These are phyloP conservation scores for Mycogona germanica DNA, from an alignment of 2,888 invertebrate species.

Conservation along the genomic window DNA sequence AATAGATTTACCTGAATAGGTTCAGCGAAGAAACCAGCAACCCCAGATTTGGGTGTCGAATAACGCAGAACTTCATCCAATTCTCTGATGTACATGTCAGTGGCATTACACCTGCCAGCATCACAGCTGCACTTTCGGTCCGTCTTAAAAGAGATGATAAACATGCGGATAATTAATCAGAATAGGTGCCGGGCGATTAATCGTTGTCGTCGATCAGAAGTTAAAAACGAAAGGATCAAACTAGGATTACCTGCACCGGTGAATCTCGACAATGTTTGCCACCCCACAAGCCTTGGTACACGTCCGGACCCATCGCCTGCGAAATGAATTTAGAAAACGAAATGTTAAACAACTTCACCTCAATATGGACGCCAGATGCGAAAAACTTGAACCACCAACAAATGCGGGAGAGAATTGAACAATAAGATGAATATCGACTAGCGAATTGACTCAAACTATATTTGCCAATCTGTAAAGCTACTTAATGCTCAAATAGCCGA, in stretches of 20 bases:
- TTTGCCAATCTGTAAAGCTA: too few species aligned
- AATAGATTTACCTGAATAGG: constrained; percentile 60
- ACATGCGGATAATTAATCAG: too few species aligned
- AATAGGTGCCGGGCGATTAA: too few species aligned
- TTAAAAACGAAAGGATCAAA: too few species aligned
- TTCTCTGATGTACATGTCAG: constrained; percentile 68
- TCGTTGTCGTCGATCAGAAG: too few species aligned
- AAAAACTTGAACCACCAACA: too few species aligned
- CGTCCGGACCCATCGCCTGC: constrained; percentile 81
- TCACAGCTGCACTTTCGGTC: constrained; percentile 53
- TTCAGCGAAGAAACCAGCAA: constrained; percentile 88
- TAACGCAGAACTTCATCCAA: constrained; percentile 63
- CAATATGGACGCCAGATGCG: too few species aligned
- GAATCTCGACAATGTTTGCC: constrained; percentile 80
- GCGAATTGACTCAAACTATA: too few species aligned
- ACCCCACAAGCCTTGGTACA: constrained; percentile 82
- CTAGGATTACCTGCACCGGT: constrained; percentile 38
- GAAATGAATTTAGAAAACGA: constrained; percentile 25
- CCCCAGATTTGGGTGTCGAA: constrained; percentile 59
- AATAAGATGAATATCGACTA: too few species aligned
- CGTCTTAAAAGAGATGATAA: constrained; percentile 44
- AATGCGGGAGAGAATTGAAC: too few species aligned
- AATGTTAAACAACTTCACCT: constrained; percentile 6
- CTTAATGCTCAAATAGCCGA: not conserved
- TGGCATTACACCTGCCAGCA: constrained; percentile 51